phyloP scores from a whole-genome alignment of 2,888 invertebrate species.

The Cryptophagus acutangulus region DNA sequence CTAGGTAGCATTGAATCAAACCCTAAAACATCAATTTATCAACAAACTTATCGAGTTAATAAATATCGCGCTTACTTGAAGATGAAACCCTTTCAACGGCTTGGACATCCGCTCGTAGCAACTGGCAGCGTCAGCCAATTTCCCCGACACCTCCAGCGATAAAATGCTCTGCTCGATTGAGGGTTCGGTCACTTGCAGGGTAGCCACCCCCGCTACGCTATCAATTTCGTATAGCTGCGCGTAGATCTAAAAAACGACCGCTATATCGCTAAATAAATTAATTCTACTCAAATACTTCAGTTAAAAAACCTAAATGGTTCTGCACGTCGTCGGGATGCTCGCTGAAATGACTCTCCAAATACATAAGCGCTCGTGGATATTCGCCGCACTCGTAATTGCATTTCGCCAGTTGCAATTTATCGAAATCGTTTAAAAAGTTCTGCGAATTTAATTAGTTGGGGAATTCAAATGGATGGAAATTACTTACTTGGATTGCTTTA shows the following conservation, averaged over 20 bases:
- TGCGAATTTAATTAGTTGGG: slow-evolving; percentile 23
- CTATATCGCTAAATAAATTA: no score
- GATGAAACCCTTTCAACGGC: slow-evolving; percentile 45
- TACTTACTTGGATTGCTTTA: background rate
- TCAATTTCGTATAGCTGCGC: slow-evolving; percentile 86
- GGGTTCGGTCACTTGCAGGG: slow-evolving; percentile 70
- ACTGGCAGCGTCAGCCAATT: slow-evolving; percentile 76
- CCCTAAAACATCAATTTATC: slow-evolving; percentile 51
- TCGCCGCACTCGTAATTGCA: slow-evolving; percentile 73
- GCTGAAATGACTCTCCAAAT: slow-evolving; percentile 68
- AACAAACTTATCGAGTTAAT: background rate
- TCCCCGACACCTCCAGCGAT: slow-evolving; percentile 78
- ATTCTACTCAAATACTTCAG: no score
- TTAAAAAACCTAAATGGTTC: slow-evolving; percentile 59
- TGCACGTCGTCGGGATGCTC: slow-evolving; percentile 53
- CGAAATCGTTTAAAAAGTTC: slow-evolving; percentile 46
- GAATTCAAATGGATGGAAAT: slow-evolving; percentile 10
- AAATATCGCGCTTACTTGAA: slow-evolving; percentile 36
- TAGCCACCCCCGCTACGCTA: slow-evolving; percentile 76
- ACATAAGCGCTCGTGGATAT: slow-evolving; percentile 69
- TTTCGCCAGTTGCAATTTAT: slow-evolving; percentile 63
- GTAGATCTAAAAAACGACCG: slow-evolving; percentile 63
- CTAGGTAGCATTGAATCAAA: slow-evolving; percentile 80
- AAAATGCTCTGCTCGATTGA: slow-evolving; percentile 78
- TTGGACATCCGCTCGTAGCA: slow-evolving; percentile 80